Conservation (phyloP, 2,797 vertebrate genomes). For the Lacerta agilis region DNA sequence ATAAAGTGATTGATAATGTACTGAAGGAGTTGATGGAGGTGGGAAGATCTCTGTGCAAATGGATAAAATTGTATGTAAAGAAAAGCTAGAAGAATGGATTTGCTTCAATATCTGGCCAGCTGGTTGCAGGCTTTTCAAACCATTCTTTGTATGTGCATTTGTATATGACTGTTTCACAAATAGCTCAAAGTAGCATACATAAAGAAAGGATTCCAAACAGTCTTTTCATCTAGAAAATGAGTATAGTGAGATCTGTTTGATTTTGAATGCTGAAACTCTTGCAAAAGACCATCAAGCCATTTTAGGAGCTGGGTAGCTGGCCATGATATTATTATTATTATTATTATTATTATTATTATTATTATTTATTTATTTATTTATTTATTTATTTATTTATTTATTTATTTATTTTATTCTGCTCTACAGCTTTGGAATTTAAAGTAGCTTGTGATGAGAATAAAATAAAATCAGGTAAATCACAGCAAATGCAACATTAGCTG, state of each 20-base stretch:
- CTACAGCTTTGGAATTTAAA: slow-evolving; percentile 24
- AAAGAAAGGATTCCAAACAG: background rate
- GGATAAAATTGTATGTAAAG: background rate
- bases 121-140: slow-evolving; percentile 5
- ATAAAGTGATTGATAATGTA: slow-evolving; percentile 13
- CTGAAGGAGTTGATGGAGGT: background rate
- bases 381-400: too few species aligned
- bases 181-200: background rate
- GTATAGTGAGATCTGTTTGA: slow-evolving; percentile 50
- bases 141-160: background rate
- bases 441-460: background rate
- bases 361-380: too few species aligned
- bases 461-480: background rate
- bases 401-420: background rate
- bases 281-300: background rate
- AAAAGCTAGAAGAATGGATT: slow-evolving; percentile 20
- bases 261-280: background rate
- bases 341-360: too few species aligned
- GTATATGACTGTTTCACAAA: background rate
- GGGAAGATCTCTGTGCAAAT: background rate
- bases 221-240: background rate
- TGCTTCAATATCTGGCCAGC: slow-evolving; percentile 70
- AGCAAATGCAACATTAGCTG: slow-evolving; percentile 61
- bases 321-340: too few species aligned
- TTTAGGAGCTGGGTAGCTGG: too few species aligned